Base-by-base conservation (phyloP, 2,888 invertebrate species). In the Rhamnusium bicolor region DNA sequence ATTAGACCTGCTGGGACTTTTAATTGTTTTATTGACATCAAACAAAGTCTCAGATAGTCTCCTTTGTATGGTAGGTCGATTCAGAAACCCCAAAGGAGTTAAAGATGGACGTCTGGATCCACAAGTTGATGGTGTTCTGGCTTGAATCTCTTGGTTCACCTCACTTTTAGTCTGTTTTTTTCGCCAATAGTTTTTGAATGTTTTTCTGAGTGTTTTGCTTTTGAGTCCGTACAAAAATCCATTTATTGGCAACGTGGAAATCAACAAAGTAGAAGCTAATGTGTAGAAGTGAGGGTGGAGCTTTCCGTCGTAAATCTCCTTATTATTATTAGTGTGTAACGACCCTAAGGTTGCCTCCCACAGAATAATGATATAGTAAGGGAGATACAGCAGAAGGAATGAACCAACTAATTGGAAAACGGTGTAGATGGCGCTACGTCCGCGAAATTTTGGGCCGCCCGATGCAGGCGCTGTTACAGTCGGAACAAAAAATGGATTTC, bases 131-230 rank as follows among this genome's bases (percentile, higher is more conserved):
- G 94, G 95, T 1, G 94, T 94, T 76, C 94, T 89, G 3, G 94
- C 94, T 86, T 95, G 94, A 75, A 95, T 95, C 86, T 95, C 95
- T 84, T 94, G 93, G 75, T 94, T 93, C 56, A 95, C 91, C 85
- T 95, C 94, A 83, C 93, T 93, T 86, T 94, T 94, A 2, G 94
- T 94, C 88, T 94, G 90, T 85, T 94, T 91, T 87, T 95, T 94
- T 60, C 95, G 90, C 90, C 93, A 92, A 85, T 94, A 94, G 85
- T 95, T 94, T 80, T 93, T 91, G 80, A 95, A 92, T 65, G 94
- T 93, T 84, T 93, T 93, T 72, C 92, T 90, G 46, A 95, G 87
- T 0, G 92, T 90, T 86, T 93, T 92, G 86, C 93, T 94, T 84
- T 94, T 92, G 63, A 95, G 90, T 49, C 95, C 95, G 84, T 95